Conservation (phyloP, 2,888 invertebrate species). For the Watsonalla binaria region DNA sequence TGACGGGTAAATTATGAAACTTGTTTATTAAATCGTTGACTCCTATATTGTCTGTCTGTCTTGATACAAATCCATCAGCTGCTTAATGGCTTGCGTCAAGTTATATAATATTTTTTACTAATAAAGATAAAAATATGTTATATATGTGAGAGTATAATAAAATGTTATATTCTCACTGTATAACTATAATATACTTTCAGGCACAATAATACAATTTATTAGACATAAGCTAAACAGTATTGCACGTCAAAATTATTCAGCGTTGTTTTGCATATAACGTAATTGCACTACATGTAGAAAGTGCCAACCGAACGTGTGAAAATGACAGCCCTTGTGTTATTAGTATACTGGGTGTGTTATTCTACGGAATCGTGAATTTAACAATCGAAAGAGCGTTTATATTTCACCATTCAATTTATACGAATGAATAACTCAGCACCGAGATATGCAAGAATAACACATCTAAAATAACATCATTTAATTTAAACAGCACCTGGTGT, state of each 20-base stretch:
- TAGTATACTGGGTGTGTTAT: neutral
- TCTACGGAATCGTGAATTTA: conserved; percentile 6
- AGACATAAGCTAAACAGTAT: neutral
- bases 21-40: too few species aligned
- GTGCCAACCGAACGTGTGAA: neutral
- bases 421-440: conserved; percentile 32
- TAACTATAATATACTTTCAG: too few species aligned
- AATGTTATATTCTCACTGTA: too few species aligned
- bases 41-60: too few species aligned
- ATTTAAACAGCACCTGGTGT: neutral
- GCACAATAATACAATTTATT: too few species aligned
- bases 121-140: too few species aligned
- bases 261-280: neutral
- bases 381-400: conserved; percentile 23
- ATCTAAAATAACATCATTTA: conserved; percentile 5
- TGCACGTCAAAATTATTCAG: neutral
- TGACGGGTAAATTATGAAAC: too few species aligned
- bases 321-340: neutral
- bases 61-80: too few species aligned
- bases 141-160: too few species aligned
- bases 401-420: conserved; percentile 11
- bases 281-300: neutral
- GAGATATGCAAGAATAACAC: conserved; percentile 29
- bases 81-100: too few species aligned
- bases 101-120: too few species aligned